Percentiles rank a stretch among this genome's conserved stretches.
phyloP scores from a whole-genome alignment of 2,113 vertebrate species.

The Pao palembangensis region DNA sequence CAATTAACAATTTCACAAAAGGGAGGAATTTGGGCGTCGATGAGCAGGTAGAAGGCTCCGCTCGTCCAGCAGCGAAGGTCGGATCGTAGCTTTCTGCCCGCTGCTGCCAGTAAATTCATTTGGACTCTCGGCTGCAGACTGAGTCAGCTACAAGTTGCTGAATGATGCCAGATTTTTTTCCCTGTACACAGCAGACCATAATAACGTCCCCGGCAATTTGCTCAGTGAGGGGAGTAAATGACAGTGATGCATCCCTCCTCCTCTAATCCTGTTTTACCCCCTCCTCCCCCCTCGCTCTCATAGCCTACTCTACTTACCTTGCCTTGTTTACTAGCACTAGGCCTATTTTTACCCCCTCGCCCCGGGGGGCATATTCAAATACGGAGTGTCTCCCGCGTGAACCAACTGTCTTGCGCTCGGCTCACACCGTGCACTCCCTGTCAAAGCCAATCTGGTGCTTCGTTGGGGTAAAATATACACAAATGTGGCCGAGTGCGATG shows the following conservation, averaged over 20 bases:
- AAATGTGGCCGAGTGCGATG: background rate
- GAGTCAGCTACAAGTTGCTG: conserved; percentile 51
- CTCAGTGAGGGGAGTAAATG: conserved; percentile 10
- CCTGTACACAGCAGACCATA: background rate
- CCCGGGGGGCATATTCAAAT: conserved; percentile 70
- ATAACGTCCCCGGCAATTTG: conserved; percentile 14
- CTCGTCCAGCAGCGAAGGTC: no score
- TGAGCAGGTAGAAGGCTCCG: no score
- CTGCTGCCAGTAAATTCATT: no score
- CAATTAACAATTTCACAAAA: no score
- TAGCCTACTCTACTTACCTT: conserved; percentile 61
- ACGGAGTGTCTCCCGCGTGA: conserved; percentile 57
- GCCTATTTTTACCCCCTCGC: conserved; percentile 73
- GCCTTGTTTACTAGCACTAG: conserved; percentile 70
- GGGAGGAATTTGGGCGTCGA: no score
- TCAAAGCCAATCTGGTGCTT: conserved; percentile 26
- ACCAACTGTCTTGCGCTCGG: conserved; percentile 43
- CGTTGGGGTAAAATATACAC: conserved; percentile 1
- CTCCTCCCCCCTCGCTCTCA: background rate
- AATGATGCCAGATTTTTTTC: conserved; percentile 14
- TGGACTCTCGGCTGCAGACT: background rate
- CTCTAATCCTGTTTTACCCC: conserved; percentile 19
- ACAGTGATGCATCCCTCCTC: conserved; percentile 25
- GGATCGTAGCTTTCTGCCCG: no score
- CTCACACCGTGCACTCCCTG: conserved; percentile 25